Evolutionary conservation across 1,140 invertebrate genomes (phyloP).

Genomic region (Conus ventricosus): DNA sequence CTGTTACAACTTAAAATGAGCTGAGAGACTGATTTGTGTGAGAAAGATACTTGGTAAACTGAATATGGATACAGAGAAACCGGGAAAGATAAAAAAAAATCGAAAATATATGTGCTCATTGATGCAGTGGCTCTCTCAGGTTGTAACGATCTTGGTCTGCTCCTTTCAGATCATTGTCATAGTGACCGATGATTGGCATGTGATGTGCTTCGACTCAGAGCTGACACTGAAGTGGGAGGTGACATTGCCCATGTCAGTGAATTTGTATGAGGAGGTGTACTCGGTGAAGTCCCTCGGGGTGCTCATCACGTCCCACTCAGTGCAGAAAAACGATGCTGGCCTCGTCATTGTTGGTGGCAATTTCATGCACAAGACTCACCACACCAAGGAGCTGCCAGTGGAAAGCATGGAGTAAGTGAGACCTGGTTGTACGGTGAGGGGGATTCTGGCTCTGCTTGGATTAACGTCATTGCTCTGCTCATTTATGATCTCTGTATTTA

Average conservation of each 20-base stretch:
- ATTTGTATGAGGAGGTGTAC: constrained; percentile 46
- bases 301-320: constrained; percentile 58
- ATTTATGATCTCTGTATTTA: background rate
- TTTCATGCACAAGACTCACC: constrained; percentile 58
- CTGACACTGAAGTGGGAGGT: constrained; percentile 61
- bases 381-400: constrained; percentile 37
- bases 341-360: constrained; percentile 65
- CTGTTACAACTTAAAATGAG: no score
- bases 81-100: no score
- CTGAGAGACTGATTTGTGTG: no score
- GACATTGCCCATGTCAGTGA: constrained; percentile 49
- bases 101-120: no score
- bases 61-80: no score
- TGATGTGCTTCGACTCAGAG: constrained; percentile 63
- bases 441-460: background rate
- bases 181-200: constrained; percentile 65
- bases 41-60: no score
- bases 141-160: no score
- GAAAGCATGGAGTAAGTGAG: constrained; percentile 32
- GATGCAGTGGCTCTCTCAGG: no score
- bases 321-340: constrained; percentile 63
- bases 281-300: constrained; percentile 60
- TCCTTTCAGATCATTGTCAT: constrained; percentile 62
- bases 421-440: background rate
- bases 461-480: background rate